phyloP scores from a whole-genome alignment of 2,113 vertebrate species.

The Mirounga angustirostris region DNA sequence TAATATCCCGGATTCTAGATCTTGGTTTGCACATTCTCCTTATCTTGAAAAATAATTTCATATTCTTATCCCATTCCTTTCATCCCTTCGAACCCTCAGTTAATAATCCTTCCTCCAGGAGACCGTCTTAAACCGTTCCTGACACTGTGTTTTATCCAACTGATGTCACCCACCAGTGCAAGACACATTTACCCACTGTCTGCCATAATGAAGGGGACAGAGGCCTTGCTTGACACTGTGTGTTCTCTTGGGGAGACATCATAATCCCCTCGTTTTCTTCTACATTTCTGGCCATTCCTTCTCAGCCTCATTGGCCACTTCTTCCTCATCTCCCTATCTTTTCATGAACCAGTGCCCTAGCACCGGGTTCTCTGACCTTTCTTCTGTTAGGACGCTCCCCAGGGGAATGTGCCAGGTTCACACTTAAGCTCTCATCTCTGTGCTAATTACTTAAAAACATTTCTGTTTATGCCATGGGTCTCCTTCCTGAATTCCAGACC shows the following conservation, averaged over 20 bases:
- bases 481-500: neutral
- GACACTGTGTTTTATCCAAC: neutral
- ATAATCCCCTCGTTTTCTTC: too few species aligned
- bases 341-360: neutral
- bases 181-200: neutral
- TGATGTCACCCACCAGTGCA: neutral
- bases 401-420: neutral
- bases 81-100: neutral
- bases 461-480: neutral
- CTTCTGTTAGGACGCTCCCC: neutral
- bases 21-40: neutral
- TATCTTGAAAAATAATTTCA: neutral
- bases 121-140: neutral
- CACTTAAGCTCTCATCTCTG: neutral
- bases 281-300: neutral
- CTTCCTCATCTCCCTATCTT: neutral
- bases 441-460: neutral
- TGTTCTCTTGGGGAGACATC: neutral
- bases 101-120: neutral
- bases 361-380: neutral
- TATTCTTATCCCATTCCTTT: neutral
- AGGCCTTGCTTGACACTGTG: neutral
- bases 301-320: neutral
- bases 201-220: neutral
- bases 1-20: neutral